These are phyloP conservation scores for Drusus annulatus DNA, from an alignment of 1,140 invertebrate species.

Conservation along the genomic window DNA sequence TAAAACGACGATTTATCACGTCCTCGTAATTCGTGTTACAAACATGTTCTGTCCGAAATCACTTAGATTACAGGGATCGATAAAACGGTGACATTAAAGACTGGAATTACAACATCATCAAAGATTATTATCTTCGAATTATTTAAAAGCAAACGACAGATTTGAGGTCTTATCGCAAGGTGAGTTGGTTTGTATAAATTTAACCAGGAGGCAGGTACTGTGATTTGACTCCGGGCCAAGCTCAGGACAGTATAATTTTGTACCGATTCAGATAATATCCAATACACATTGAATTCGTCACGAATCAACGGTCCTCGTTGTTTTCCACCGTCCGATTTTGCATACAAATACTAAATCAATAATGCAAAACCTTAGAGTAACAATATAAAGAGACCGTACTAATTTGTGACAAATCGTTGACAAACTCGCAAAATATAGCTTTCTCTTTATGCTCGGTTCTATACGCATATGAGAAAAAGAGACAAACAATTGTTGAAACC, in stretches of 20 bases:
- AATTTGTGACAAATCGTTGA: too few relatives aligned
- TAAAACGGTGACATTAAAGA: conserved; percentile 7
- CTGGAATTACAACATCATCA: conserved; percentile 12
- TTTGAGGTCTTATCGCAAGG: too few relatives aligned
- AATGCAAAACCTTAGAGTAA: too few relatives aligned
- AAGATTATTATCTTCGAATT: too few relatives aligned
- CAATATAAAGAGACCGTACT: too few relatives aligned
- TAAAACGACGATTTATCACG: conserved; percentile 13
- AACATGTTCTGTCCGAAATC: conserved; percentile 10
- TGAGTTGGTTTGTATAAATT: too few relatives aligned
- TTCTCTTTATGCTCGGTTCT: too few relatives aligned
- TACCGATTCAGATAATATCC: conserved; percentile 24
- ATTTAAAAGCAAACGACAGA: too few relatives aligned
- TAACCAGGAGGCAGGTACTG: background rate
- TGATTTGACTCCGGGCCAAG: background rate
- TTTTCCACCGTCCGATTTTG: conserved; percentile 23
- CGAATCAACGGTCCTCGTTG: background rate
- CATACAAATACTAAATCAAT: conserved; percentile 28
- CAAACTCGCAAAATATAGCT: too few relatives aligned
- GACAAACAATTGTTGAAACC: too few relatives aligned
- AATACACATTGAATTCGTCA: conserved; percentile 22
- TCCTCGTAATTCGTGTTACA: conserved; percentile 3
- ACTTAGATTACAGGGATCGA: conserved; percentile 30
- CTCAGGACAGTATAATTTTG: conserved; percentile 21
- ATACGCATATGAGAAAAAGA: too few relatives aligned